Evolutionary conservation across 2,888 invertebrate species (phyloP), one percentile per base, ranked within the genome.

Genomic region (Perithous albicinctus): DNA sequence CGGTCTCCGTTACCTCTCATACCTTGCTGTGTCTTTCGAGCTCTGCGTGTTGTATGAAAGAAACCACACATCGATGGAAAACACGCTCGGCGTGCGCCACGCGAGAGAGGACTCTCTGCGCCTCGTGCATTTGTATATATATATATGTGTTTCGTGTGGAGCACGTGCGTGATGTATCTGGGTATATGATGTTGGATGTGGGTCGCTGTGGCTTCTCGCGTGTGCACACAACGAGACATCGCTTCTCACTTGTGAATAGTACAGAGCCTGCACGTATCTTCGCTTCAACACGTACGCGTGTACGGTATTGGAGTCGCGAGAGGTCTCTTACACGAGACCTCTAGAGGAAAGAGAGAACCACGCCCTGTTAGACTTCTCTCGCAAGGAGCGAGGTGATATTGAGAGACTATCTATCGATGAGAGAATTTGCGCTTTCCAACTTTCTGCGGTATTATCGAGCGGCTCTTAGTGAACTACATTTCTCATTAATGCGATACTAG

Each of bases 401-500:
- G 46, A 74, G 15, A 41, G n/a, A 18, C 10, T 6, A n/a, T n/a
- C n/a, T 29, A n/a, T 26, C 43, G n/a, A 26, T 18, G 15, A 41
- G 70, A 26, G 8, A 4, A 15, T 18, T 51, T 84, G 80, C 84
- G 84, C 87, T 86, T 80, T 86, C 86, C 89, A 87, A 84, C 85
- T 87, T 87, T 87, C 85, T 85, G 82, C 86, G 84, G 87, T 85
- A 85, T 64, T 46, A 38, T 59, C 38, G 26, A 32, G 35, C 38
- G 29, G 18, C 83, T 82, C 85, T 80, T 80, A 85, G 85, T 88
- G 88, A 87, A 88, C 88, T 89, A 90, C 88, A 89, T 89, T 88
- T 86, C 86, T 86, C 88, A 89, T 90, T 89, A 87, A 82, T n/a
- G 20, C n/a, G 51, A 5, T 15, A 12, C 29, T 5, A 29, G 2